A percentile compares a stretch with the other conserved stretches of the same genome.
Evolutionary conservation across 2,888 invertebrate species (phyloP).

Genomic region (Acheta domesticus): DNA sequence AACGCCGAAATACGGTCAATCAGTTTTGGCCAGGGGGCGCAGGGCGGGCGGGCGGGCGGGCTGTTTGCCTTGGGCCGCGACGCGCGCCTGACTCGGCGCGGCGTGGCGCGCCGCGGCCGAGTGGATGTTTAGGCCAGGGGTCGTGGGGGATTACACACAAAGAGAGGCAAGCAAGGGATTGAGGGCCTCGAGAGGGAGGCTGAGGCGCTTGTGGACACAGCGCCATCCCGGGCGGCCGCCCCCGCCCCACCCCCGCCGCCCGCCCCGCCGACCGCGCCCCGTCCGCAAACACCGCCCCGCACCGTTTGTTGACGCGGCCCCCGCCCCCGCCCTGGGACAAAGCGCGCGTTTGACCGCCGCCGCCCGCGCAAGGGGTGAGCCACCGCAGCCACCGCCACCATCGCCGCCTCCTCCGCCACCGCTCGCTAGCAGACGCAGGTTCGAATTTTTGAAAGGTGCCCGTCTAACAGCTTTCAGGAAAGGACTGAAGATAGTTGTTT

Average conservation of each 20-base stretch:
- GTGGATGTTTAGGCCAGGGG: not conserved
- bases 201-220: conserved; percentile 2
- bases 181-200: not conserved
- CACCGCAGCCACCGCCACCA: too few relatives aligned
- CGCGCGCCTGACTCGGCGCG: too few relatives aligned
- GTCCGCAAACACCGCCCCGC: not conserved
- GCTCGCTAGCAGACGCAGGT: not conserved
- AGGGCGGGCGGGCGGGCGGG: too few relatives aligned
- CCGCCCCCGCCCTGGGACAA: not conserved
- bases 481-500: conserved; percentile 6
- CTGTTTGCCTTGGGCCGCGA: too few relatives aligned
- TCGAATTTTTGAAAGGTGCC: conserved; percentile 18
- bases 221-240: not conserved
- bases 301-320: not conserved
- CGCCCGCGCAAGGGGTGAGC: not conserved
- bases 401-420: too few relatives aligned
- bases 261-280: not conserved
- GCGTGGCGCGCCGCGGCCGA: not conserved
- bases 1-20: too few relatives aligned
- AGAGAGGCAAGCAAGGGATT: not conserved
- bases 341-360: not conserved
- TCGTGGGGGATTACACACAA: not conserved
- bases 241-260: not conserved
- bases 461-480: conserved; percentile 8
- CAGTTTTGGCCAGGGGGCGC: too few relatives aligned